These are phyloP conservation scores for Lampropteryx suffumata DNA, from an alignment of 2,888 invertebrate species.

Conservation along the genomic window DNA sequence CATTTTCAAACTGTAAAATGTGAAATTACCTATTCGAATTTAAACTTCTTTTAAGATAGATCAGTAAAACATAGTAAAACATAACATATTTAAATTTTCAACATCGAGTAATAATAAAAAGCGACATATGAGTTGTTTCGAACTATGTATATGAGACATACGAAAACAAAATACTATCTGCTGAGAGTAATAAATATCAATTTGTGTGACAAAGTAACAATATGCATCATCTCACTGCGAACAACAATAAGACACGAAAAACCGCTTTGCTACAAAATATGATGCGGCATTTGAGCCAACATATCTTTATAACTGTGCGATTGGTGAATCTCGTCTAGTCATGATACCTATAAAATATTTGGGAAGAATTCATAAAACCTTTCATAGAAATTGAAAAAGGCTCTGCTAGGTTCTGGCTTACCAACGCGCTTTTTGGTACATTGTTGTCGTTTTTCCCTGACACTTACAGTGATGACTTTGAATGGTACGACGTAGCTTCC, in stretches of 20 bases:
- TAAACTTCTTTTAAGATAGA: too few species aligned
- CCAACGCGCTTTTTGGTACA: conserved; percentile 6
- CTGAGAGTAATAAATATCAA: not conserved
- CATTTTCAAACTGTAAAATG: too few species aligned
- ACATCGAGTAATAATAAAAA: too few species aligned
- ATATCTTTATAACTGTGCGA: not conserved
- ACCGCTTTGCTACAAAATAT: conserved; percentile 30
- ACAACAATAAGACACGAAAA: conserved; percentile 26
- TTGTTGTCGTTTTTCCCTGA: conserved; percentile 8
- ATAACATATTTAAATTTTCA: too few species aligned
- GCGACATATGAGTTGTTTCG: too few species aligned
- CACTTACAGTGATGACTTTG: conserved; percentile 13
- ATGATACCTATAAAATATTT: conserved; percentile 9
- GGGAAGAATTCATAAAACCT: conserved; percentile 2
- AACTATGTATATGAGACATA: not conserved
- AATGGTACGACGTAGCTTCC: too few species aligned
- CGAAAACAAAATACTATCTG: not conserved
- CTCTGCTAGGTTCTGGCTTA: not conserved
- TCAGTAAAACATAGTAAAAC: too few species aligned
- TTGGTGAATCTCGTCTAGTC: conserved; percentile 12
- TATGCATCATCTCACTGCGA: conserved; percentile 25
- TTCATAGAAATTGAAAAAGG: conserved; percentile 9
- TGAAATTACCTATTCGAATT: too few species aligned
- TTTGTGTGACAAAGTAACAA: conserved; percentile 12
- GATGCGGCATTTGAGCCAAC: conserved; percentile 22